These are phyloP conservation scores for Phoronis australis DNA, from an alignment of 2,888 invertebrate species.

Conservation along the genomic window DNA sequence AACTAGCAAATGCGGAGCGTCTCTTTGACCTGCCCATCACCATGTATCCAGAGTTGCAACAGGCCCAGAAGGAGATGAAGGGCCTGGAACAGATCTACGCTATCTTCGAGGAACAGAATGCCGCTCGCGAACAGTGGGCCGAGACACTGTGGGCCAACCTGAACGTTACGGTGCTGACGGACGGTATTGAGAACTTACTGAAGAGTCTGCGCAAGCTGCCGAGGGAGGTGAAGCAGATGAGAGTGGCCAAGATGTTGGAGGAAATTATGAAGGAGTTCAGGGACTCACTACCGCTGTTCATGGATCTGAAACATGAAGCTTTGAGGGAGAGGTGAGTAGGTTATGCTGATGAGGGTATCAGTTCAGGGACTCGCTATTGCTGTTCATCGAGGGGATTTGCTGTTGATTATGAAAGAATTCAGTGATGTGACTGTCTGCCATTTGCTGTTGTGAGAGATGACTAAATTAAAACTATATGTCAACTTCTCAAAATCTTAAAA, in stretches of 20 bases:
- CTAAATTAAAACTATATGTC: too few species aligned
- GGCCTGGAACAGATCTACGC: conserved; percentile 69
- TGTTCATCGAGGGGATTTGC: too few species aligned
- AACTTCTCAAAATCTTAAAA: too few species aligned
- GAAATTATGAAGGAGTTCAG: conserved; percentile 84
- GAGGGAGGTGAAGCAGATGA: conserved; percentile 58
- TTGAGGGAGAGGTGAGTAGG: conserved; percentile 68
- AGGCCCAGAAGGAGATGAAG: conserved; percentile 54
- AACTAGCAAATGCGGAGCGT: conserved; percentile 69
- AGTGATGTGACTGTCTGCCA: too few species aligned
- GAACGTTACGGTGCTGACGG: conserved; percentile 74
- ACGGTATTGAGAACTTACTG: conserved; percentile 80
- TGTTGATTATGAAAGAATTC: too few species aligned
- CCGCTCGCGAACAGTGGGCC: conserved; percentile 74
- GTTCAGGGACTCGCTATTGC: too few species aligned
- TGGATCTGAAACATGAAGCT: conserved; percentile 84
- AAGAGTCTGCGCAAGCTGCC: conserved; percentile 73
- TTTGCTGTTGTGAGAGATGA: too few species aligned
- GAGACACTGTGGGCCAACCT: conserved; percentile 82
- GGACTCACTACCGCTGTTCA: conserved; percentile 80
- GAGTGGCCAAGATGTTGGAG: conserved; percentile 68
- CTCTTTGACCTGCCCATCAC: conserved; percentile 82
- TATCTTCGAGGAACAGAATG: conserved; percentile 72
- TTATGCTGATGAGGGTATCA: too few species aligned
- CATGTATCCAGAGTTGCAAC: conserved; percentile 70